Conservation (phyloP, 2,888 invertebrate genomes). For the Metalampra italica region DNA sequence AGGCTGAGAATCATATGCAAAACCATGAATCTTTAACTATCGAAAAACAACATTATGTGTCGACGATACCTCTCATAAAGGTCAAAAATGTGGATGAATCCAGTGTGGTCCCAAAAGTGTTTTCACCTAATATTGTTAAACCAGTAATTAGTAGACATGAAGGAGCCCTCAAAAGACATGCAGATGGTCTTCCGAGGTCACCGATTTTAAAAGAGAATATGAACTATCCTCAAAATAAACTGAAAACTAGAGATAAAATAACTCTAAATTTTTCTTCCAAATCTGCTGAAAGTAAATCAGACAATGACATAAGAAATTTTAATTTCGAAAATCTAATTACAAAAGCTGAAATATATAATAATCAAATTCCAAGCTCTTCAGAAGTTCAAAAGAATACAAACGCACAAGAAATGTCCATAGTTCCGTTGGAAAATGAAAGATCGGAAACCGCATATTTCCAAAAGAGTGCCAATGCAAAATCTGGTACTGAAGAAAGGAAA, state of each 20-base stretch:
- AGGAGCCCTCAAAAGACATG: conserved; percentile 46
- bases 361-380: conserved; percentile 61
- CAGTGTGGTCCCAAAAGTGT: conserved; percentile 31
- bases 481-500: conserved; percentile 59
- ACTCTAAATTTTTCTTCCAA: conserved; percentile 30
- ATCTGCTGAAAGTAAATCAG: conserved; percentile 41
- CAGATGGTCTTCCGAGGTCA: conserved; percentile 52
- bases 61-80: conserved; percentile 56
- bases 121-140: conserved; percentile 41
- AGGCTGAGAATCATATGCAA: conserved; percentile 41
- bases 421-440: conserved; percentile 50
- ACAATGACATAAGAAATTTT: conserved; percentile 59
- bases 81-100: conserved; percentile 61
- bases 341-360: conserved; percentile 71
- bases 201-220: conserved; percentile 53
- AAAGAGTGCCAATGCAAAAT: conserved; percentile 51
- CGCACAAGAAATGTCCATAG: conserved; percentile 39
- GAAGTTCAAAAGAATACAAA: conserved; percentile 64
- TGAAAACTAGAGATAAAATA: conserved; percentile 45
- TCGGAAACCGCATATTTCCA: conserved; percentile 73
- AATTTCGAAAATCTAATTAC: conserved; percentile 75
- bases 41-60: conserved; percentile 39
- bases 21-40: conserved; percentile 34
- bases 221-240: conserved; percentile 38
- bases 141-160: conserved; percentile 42